phyloP scores from a whole-genome alignment of 2,797 vertebrate species.

The Oryzias sinensis region DNA sequence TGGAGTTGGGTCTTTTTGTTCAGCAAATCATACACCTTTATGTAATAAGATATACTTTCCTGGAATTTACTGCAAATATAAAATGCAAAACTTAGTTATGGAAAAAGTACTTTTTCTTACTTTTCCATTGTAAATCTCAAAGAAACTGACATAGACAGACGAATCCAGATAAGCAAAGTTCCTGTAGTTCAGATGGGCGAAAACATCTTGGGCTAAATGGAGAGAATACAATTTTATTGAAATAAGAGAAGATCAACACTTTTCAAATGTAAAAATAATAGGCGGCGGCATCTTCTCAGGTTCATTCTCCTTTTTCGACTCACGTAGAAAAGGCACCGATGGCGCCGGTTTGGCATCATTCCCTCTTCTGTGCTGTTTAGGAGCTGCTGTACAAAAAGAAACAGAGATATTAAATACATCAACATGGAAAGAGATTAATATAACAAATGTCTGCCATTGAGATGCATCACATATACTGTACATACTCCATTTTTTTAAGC shows the following conservation, averaged over 20 bases:
- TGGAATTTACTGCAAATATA: neutral
- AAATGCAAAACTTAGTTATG: neutral
- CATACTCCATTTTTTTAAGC: too few relatives aligned
- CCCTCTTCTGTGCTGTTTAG: conserved; percentile 30
- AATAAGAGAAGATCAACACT: too few relatives aligned
- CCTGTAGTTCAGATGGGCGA: conserved; percentile 61
- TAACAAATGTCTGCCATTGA: too few relatives aligned
- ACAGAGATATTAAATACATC: neutral
- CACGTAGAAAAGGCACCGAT: conserved; percentile 4
- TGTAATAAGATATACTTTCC: neutral
- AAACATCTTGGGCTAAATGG: too few relatives aligned
- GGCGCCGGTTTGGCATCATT: conserved; percentile 23
- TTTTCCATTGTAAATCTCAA: conserved; percentile 90
- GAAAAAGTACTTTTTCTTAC: conserved; percentile 59
- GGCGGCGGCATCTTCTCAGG: conserved; percentile 25
- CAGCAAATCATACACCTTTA: conserved; percentile 91
- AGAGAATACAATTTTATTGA: conserved; percentile 40
- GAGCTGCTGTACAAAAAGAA: conserved; percentile 27
- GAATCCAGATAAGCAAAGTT: conserved; percentile 77
- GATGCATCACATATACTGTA: neutral
- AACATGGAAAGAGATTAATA: neutral
- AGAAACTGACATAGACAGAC: conserved; percentile 66
- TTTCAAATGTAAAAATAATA: neutral
- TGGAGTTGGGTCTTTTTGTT: conserved; percentile 91
- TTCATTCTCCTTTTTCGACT: conserved; percentile 56